A percentile compares a stretch with the other conserved stretches of the same genome.
phyloP scores from a whole-genome alignment of 2,888 invertebrate genomes.

The Noctua janthina region DNA sequence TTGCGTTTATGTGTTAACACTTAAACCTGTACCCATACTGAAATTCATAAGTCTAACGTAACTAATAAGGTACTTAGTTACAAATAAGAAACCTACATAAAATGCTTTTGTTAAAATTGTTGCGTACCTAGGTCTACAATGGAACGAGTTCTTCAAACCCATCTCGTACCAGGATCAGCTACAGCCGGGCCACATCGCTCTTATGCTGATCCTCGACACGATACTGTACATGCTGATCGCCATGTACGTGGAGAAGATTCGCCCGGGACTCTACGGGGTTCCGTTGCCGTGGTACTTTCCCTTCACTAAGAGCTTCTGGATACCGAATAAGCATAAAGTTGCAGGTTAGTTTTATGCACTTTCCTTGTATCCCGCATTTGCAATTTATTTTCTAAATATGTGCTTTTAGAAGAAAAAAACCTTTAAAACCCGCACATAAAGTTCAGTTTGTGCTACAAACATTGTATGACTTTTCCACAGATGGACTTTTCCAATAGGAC shows the following conservation, averaged over 20 bases:
- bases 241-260: slow-evolving; percentile 96
- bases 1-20: neutral
- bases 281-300: slow-evolving; percentile 96
- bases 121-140: slow-evolving; percentile 89
- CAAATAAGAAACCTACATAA: neutral
- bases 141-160: slow-evolving; percentile 91
- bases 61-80: neutral
- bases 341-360: slow-evolving; percentile 74
- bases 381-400: neutral
- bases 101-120: neutral
- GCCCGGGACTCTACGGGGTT: slow-evolving; percentile 96
- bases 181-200: slow-evolving; percentile 92
- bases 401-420: neutral
- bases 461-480: neutral
- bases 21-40: neutral
- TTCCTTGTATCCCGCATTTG: neutral
- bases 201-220: slow-evolving; percentile 93
- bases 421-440: neutral
- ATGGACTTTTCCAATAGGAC: neutral
- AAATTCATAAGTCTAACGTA: neutral
- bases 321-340: slow-evolving; percentile 77
- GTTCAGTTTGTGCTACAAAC: neutral
- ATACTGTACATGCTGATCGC: slow-evolving; percentile 94
- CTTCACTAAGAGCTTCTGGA: slow-evolving; percentile 91
- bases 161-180: slow-evolving; percentile 93